These are phyloP conservation scores for Blera fallax DNA, from an alignment of 2,888 invertebrate species.

Conservation along the genomic window DNA sequence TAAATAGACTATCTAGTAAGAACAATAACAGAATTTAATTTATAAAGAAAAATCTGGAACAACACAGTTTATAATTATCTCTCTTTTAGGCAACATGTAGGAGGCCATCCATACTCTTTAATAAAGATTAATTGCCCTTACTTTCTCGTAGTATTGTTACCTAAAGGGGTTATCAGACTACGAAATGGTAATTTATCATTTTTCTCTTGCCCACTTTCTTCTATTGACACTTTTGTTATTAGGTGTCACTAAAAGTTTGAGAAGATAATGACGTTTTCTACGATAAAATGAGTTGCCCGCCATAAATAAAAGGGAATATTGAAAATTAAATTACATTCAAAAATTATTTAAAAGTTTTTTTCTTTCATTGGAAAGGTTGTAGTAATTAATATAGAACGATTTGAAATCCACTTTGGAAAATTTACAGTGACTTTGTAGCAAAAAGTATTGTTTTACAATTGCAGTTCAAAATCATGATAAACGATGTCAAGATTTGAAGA, in stretches of 20 bases:
- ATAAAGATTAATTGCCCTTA: slow-evolving; percentile 56
- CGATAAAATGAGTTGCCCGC: not conserved
- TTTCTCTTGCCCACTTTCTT: slow-evolving; percentile 19
- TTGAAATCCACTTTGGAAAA: not conserved
- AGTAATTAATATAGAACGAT: not conserved
- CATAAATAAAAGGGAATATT: not conserved
- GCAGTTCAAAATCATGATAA: too few relatives aligned
- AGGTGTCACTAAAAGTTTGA: slow-evolving; percentile 26
- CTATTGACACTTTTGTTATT: slow-evolving; percentile 53
- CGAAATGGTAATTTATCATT: slow-evolving; percentile 58
- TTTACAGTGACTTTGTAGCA: not conserved
- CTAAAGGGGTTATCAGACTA: slow-evolving; percentile 41
- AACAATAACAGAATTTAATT: not conserved
- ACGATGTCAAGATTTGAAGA: too few relatives aligned
- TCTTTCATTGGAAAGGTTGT: not conserved
- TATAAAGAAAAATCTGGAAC: not conserved
- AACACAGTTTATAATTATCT: not conserved
- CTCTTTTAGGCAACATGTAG: not conserved
- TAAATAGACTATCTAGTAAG: not conserved
- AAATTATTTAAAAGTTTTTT: not conserved
- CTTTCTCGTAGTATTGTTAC: slow-evolving; percentile 19
- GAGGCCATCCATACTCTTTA: slow-evolving; percentile 3
- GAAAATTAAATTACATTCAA: not conserved
- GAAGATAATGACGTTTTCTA: slow-evolving; percentile 22
- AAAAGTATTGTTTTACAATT: too few relatives aligned